These are phyloP conservation scores for Drosophila falleni DNA, from an alignment of 2,888 invertebrate species.

Conservation along the genomic window DNA sequence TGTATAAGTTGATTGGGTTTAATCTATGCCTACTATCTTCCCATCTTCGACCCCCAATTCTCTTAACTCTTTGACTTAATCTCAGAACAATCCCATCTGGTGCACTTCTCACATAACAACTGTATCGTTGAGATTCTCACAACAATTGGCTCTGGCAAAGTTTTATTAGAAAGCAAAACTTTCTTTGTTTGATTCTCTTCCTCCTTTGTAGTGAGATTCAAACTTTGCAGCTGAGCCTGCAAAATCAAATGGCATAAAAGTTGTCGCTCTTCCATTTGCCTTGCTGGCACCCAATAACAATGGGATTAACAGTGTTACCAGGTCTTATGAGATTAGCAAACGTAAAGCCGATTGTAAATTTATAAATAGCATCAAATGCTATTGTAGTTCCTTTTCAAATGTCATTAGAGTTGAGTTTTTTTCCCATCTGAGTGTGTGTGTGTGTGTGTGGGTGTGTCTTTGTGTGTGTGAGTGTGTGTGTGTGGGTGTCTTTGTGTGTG, in stretches of 20 bases:
- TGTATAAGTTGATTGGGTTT: slow-evolving; percentile 3
- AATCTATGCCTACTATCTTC: slow-evolving; percentile 12
- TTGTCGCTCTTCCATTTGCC: slow-evolving; percentile 28
- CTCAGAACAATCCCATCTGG: slow-evolving; percentile 53
- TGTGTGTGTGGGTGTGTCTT: neutral
- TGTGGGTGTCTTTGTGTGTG: neutral
- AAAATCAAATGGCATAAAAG: slow-evolving; percentile 73
- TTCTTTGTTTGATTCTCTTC: slow-evolving; percentile 59
- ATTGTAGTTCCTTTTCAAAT: slow-evolving; percentile 53
- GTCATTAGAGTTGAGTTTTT: slow-evolving; percentile 55
- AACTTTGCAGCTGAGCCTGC: slow-evolving; percentile 51
- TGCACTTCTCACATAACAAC: slow-evolving; percentile 50
- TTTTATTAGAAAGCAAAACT: slow-evolving; percentile 74
- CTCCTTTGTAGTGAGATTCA: slow-evolving; percentile 5
- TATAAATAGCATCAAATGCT: slow-evolving; percentile 76
- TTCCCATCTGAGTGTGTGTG: neutral
- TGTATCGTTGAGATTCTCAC: slow-evolving; percentile 44
- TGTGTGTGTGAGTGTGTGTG: slow-evolving; percentile 6
- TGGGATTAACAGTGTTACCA: slow-evolving; percentile 60
- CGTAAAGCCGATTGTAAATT: slow-evolving; percentile 73
- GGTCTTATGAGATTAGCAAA: slow-evolving; percentile 73
- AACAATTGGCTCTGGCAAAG: slow-evolving; percentile 49
- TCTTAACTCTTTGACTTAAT: slow-evolving; percentile 26
- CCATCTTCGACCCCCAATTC: neutral
- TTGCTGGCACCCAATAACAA: slow-evolving; percentile 50